phyloP scores from a whole-genome alignment of 2,113 vertebrate genomes.

The Bucco capensis region DNA sequence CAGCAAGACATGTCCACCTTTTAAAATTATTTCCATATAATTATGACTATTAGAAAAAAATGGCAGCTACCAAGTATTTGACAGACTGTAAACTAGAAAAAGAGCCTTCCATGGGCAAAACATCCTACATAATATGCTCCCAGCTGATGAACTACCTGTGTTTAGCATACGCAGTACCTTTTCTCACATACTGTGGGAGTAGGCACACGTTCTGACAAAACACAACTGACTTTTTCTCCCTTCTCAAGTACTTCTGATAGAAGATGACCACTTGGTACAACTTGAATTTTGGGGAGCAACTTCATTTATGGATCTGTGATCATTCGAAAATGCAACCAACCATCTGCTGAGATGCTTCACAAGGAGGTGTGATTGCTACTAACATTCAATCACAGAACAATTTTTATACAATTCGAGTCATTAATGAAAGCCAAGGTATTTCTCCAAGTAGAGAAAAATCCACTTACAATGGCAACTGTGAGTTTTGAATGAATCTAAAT shows the following conservation, averaged over 20 bases:
- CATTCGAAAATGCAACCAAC: background rate
- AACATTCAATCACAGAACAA: background rate
- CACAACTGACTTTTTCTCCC: background rate
- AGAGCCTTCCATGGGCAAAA: background rate
- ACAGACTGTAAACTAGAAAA: background rate
- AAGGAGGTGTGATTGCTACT: background rate
- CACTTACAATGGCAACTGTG: background rate
- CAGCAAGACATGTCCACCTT: background rate
- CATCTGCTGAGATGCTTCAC: background rate
- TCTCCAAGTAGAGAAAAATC: background rate
- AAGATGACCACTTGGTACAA: rapidly evolving
- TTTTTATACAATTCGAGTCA: background rate
- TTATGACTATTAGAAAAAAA: background rate
- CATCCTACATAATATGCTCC: background rate
- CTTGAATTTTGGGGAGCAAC: background rate
- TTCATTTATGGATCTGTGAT: background rate
- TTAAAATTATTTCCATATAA: background rate
- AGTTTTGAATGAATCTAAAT: background rate
- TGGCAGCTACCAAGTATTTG: background rate
- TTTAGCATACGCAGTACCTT: background rate
- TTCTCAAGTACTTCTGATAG: background rate
- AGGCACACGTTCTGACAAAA: background rate
- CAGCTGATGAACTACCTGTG: background rate
- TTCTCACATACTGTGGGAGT: background rate
- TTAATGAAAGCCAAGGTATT: background rate